A percentile compares a stretch with the other conserved stretches of the same genome.
Evolutionary conservation across 2,888 invertebrate species (phyloP).

Genomic region (Philereme transversata): DNA sequence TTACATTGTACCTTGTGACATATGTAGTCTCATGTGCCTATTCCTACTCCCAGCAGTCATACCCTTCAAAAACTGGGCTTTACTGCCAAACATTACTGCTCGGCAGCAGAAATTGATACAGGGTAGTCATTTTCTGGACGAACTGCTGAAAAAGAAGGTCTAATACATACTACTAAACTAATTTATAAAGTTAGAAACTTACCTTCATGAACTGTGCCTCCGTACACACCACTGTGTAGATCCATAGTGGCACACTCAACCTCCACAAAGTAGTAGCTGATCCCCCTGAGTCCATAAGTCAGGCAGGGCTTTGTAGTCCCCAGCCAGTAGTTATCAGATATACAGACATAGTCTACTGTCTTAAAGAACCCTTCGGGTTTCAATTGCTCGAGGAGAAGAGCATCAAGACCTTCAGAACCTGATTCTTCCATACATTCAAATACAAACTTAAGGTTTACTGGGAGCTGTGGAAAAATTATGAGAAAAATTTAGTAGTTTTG

Average conservation of each 20-base stretch:
- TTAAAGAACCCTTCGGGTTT: constrained; percentile 89
- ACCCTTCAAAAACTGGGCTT: no score
- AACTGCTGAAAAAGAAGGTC: no score
- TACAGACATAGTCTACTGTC: constrained; percentile 96
- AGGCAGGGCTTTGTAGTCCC: constrained; percentile 98
- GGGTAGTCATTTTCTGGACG: no score
- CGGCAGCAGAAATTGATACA: no score
- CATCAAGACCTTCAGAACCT: constrained; percentile 97
- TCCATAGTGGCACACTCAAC: constrained; percentile 95
- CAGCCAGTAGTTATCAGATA: constrained; percentile 99
- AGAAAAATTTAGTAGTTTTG: no score
- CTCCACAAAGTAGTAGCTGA: constrained; percentile 95
- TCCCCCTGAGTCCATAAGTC: constrained; percentile 97
- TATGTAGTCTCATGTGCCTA: no score
- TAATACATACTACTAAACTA: no score
- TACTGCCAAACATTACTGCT: no score
- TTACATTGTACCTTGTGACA: no score
- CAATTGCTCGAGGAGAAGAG: constrained; percentile 85
- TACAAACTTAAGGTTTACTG: constrained; percentile 93
- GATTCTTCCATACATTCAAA: constrained; percentile 99
- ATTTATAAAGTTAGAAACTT: constrained; percentile 50
- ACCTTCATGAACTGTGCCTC: constrained; percentile 93
- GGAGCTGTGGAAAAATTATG: constrained; percentile 71
- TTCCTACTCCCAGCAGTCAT: no score
- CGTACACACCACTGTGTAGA: constrained; percentile 97